phyloP scores from a whole-genome alignment of 2,888 invertebrate genomes.

The Euzophera pinguis region DNA sequence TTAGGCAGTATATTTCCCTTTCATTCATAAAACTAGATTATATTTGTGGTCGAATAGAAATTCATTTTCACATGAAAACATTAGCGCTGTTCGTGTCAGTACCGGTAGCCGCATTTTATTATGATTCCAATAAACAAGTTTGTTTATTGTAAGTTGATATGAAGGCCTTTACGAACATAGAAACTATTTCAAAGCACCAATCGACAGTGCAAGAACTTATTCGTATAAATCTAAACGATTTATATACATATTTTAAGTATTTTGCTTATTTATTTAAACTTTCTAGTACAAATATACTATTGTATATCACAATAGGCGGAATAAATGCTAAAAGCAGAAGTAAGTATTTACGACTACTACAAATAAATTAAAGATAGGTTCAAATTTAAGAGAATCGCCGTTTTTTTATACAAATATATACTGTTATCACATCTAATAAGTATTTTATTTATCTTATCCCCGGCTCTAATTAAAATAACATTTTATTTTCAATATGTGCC shows the following conservation, averaged over 20 bases:
- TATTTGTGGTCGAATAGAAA: constrained; percentile 6
- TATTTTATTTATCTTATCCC: no score
- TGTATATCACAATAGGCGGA: no score
- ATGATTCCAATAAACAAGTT: constrained; percentile 5
- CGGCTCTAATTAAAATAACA: no score
- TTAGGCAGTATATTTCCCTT: neutral
- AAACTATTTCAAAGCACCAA: neutral
- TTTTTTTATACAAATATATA: no score
- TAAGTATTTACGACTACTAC: no score
- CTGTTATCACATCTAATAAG: no score
- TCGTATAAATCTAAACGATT: neutral
- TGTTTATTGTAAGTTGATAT: constrained; percentile 8
- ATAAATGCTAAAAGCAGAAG: no score
- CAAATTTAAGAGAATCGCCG: no score
- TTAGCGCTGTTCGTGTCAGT: neutral
- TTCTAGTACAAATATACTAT: no score
- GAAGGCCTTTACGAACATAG: neutral
- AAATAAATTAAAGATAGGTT: no score
- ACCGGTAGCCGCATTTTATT: neutral
- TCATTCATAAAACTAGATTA: constrained; percentile 4
- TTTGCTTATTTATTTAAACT: no score
- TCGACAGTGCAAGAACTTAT: neutral
- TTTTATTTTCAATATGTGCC: no score
- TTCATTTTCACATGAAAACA: constrained; percentile 2
- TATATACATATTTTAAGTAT: neutral